Evolutionary conservation across 2,113 vertebrate species (phyloP).

Genomic region (Zosterops pallidus): DNA sequence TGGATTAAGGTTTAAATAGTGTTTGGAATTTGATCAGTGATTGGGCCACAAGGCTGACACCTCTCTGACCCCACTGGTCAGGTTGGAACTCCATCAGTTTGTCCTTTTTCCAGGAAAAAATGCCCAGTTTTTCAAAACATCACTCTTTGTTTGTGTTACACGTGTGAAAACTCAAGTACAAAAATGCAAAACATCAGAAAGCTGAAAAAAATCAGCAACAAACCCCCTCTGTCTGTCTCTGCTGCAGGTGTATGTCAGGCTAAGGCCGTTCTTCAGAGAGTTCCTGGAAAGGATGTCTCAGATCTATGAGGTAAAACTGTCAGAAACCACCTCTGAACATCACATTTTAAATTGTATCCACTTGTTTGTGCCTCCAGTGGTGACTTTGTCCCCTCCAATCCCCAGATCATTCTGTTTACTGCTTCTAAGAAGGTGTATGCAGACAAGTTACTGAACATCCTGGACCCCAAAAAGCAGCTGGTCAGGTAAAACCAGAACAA

Average conservation of each 20-base stretch:
- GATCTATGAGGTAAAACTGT: slow-evolving; percentile 92
- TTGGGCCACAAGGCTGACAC: too few relatives aligned
- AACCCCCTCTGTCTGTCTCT: background rate
- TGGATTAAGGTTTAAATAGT: too few relatives aligned
- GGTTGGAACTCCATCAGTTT: too few relatives aligned
- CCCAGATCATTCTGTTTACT: slow-evolving; percentile 98
- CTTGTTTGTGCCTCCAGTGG: slow-evolving; percentile 19
- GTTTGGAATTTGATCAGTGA: too few relatives aligned
- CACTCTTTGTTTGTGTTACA: too few relatives aligned
- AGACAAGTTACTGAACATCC: slow-evolving; percentile 98
- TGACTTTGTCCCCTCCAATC: slow-evolving; percentile 53
- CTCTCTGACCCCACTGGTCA: too few relatives aligned
- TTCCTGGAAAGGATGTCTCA: slow-evolving; percentile 99
- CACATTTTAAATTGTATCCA: background rate
- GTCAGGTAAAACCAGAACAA: slow-evolving; percentile 83
- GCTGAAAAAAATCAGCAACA: too few relatives aligned
- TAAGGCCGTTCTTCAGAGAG: slow-evolving; percentile 98
- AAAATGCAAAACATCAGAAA: too few relatives aligned
- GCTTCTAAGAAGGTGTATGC: slow-evolving; percentile 99
- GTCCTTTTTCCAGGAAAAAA: too few relatives aligned
- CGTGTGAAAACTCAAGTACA: too few relatives aligned
- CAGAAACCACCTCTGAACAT: background rate
- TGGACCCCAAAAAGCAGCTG: slow-evolving; percentile 98
- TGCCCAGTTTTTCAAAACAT: too few relatives aligned
- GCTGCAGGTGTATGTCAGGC: slow-evolving; percentile 91